Percentiles rank a stretch among this genome's conserved stretches.
phyloP scores from a whole-genome alignment of 2,888 invertebrate species.

The Himalopsyche kuldschensis region DNA sequence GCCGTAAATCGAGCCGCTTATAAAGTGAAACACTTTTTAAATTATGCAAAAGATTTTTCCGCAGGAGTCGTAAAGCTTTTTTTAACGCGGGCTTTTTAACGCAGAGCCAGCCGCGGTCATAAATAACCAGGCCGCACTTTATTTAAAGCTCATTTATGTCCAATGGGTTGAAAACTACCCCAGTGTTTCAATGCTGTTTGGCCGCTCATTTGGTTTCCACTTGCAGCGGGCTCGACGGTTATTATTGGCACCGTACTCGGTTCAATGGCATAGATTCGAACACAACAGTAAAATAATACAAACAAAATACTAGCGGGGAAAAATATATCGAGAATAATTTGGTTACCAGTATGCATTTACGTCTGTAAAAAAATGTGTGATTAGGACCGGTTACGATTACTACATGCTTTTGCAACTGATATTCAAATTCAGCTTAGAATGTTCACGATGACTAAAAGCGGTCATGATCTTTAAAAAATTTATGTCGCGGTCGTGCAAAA shows the following conservation, averaged over 20 bases:
- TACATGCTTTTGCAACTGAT: too few relatives aligned
- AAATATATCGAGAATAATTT: too few relatives aligned
- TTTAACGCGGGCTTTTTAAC: not conserved
- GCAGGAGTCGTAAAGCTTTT: not conserved
- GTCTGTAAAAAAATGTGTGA: too few relatives aligned
- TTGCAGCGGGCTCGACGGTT: not conserved
- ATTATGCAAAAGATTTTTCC: not conserved
- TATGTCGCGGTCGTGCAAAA: too few relatives aligned
- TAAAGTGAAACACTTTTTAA: not conserved
- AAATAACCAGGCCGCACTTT: not conserved
- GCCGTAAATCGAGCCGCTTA: not conserved
- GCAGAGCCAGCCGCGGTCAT: not conserved
- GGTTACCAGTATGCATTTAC: too few relatives aligned
- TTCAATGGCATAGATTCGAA: too few relatives aligned
- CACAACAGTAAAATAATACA: too few relatives aligned
- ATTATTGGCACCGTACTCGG: not conserved
- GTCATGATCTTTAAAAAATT: too few relatives aligned
- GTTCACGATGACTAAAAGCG: too few relatives aligned
- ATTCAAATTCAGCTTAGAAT: too few relatives aligned
- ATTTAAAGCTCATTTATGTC: not conserved
- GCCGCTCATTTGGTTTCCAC: not conserved
- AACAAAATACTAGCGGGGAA: too few relatives aligned
- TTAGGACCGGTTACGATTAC: too few relatives aligned
- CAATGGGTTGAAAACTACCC: not conserved
- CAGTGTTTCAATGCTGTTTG: not conserved